Base-by-base conservation (phyloP, 2,888 invertebrate genomes). In the Tolmerus cingulatus region DNA sequence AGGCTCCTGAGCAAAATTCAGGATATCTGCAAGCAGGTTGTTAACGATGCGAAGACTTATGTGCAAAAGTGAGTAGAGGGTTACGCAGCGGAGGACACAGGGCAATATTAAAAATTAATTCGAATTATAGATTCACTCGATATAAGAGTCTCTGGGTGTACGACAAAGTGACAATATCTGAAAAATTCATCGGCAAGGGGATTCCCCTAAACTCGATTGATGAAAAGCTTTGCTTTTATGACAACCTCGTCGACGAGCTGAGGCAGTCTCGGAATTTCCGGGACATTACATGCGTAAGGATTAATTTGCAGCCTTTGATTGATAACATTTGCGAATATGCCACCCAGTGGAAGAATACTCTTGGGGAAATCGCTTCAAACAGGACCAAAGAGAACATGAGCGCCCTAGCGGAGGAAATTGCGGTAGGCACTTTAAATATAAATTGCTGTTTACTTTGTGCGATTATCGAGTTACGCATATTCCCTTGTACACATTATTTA, bases 151-250 rank as follows among this genome's bases (percentile, higher is more conserved):
- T 97, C 16, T 97, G 97, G 97, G 94, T 95, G 0, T 95, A 93
- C 90, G 97, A 97, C 91, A 97, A 97, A 91, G 92, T 93, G 86
- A 92, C 94, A 12, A 95, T 96, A 1, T 96, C 97, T 89, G 96
- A 97, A 89, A 96, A 96, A 91, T 98, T 97, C 93, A 94, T 96
- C 0, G 93, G 94, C 77, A 95, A 95, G 88, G 94, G 94, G 89
- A 94, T 94, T 7, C 93, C 94, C 5, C 93, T 96, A 7, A 93
- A 94, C 66, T 90, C 91, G 88, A 97, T 96, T 91, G 97, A 98
- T 90, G 96, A 97, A 90, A 96, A 96, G 91, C 96, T 98, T 90
- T 95, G 96, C 91, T 97, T 96, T 91, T 98, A 97, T 92, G 95
- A 95, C 90, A 95, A 95, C 89, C 95, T 97, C 8, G 95, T 96